Evolutionary conservation across 2,797 vertebrate genomes (phyloP), one percentile per base, ranked within the genome.

Genomic region (Ceryle rudis): DNA sequence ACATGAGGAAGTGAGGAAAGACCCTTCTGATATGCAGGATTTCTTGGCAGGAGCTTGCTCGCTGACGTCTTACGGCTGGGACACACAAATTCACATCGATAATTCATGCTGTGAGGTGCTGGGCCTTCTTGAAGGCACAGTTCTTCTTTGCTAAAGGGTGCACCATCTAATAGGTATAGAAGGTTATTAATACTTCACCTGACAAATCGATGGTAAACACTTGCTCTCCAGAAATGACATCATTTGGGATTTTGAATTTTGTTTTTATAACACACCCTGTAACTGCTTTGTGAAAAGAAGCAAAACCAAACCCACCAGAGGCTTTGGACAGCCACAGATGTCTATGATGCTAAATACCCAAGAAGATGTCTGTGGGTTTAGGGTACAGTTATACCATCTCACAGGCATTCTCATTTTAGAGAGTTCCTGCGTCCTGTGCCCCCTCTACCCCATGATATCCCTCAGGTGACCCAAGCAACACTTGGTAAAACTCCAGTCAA

Each of bases 41-140:
- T 91, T 91, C 95, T 95, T 96, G 95, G 94, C 96, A 96, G 77
- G 33, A 90, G 26, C 75, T 90, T 46, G 77, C n/a, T 88, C 15
- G 1, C 66, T 90, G 93, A 81, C 3, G 2, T 88, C 66, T 79
- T 31, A 65, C 62, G 58, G 35, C 70, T 3, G 1, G 47, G 58
- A 73, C 26, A 22, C 9, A 39, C 14, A 81, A 64, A 39, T 33
- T n/a, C 21, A 7, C 2, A 0, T 0, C 47, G 47, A 51, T 47
- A 67, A 84, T 2, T 31, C 42, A 44, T 0, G 8, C 66, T 41
- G 67, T 2, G 58, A 44, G 21, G 41, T 31, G 46, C 78, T 73
- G 51, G 26, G 39, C 14, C 14, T 7, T 92, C 71, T 13, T 49
- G 22, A 46, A 66, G 37, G 47, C n/a, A 58, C 2, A 0, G 66